Evolutionary conservation across 2,797 vertebrate species (phyloP).

Genomic region (Garrulus glandarius): DNA sequence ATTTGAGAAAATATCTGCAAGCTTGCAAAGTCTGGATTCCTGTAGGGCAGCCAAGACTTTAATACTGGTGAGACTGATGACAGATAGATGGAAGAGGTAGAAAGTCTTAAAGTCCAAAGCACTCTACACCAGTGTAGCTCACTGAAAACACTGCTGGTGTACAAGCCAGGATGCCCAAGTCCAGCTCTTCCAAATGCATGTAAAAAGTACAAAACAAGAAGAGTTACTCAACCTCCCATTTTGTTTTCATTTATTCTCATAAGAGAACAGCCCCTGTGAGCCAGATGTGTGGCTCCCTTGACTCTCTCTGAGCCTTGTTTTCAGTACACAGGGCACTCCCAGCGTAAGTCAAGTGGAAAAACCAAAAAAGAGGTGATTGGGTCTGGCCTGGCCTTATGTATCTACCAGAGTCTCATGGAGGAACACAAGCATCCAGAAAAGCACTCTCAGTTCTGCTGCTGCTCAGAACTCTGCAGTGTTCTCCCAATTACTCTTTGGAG

Average conservation of each 20-base stretch:
- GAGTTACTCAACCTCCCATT: background rate
- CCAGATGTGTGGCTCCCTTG: background rate
- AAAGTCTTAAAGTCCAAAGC: constrained; percentile 26
- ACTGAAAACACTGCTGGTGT: background rate
- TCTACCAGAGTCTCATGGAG: background rate
- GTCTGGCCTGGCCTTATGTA: background rate
- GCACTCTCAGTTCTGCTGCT: background rate
- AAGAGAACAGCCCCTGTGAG: background rate
- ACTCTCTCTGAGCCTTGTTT: background rate
- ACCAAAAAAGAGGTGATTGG: background rate
- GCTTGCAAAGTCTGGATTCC: constrained; percentile 57
- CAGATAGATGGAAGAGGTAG: constrained; percentile 61
- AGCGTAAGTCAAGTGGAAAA: background rate
- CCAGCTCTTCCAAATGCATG: background rate
- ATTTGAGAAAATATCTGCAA: constrained; percentile 64
- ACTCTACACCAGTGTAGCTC: background rate
- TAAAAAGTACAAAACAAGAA: background rate
- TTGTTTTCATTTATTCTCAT: background rate
- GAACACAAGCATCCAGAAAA: background rate
- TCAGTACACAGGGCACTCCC: background rate
- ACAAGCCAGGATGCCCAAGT: background rate
- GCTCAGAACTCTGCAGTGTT: background rate
- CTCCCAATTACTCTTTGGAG: background rate
- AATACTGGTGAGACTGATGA: constrained; percentile 56
- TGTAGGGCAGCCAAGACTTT: constrained; percentile 52